Evolutionary conservation across 2,797 vertebrate species (phyloP).

Genomic region (Microhierax caerulescens): DNA sequence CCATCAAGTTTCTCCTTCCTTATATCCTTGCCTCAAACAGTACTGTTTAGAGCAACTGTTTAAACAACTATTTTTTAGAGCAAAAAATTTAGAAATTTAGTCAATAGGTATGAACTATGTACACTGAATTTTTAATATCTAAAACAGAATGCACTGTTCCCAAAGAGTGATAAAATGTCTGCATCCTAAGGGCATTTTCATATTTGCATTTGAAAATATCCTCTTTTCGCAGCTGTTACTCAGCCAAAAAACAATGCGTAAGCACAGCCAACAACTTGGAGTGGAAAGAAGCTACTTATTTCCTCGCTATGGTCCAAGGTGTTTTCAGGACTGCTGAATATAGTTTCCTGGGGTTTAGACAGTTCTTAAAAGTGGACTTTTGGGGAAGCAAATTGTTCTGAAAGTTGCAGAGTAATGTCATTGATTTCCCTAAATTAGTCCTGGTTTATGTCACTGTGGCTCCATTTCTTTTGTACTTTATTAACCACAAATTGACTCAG

Average conservation of each 20-base stretch:
- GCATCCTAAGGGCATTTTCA: neutral
- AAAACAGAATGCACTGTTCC: neutral
- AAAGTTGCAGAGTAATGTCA: neutral
- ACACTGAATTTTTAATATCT: neutral
- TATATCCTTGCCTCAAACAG: neutral
- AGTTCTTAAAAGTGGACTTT: neutral
- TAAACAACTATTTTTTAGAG: too few relatives aligned
- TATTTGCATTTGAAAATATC: neutral
- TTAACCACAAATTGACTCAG: neutral
- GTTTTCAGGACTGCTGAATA: conserved; percentile 10
- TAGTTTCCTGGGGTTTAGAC: conserved; percentile 40
- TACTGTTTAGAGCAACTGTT: neutral
- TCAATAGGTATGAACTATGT: neutral
- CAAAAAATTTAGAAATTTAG: neutral
- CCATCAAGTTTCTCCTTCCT: neutral
- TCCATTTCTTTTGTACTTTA: neutral
- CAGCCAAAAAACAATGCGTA: neutral
- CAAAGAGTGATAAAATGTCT: neutral
- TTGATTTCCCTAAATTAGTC: neutral
- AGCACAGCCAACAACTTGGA: neutral
- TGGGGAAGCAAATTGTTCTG: neutral
- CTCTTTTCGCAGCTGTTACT: neutral
- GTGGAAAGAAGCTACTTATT: conserved; percentile 45
- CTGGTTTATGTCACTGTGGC: fast-evolving
- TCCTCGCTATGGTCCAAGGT: conserved; percentile 12